Evolutionary conservation across 2,888 invertebrate species (phyloP).

Genomic region (Crioceris asparagi): DNA sequence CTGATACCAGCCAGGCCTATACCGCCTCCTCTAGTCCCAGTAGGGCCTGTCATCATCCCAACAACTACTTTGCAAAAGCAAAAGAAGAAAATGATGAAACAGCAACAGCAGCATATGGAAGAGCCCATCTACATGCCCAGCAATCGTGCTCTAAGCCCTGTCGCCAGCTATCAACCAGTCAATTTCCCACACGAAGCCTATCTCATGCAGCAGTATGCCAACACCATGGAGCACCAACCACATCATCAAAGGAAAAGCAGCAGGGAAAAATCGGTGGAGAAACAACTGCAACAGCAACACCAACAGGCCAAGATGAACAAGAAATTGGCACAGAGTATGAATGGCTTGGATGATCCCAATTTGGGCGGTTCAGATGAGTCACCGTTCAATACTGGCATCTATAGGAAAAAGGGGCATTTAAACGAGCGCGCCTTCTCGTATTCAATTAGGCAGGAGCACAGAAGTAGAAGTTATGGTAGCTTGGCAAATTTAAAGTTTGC

Average conservation of each 20-base stretch:
- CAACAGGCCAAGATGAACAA: slow-evolving; percentile 40
- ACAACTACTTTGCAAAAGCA: slow-evolving; percentile 46
- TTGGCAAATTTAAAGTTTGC: slow-evolving; percentile 85
- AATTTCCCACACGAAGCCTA: slow-evolving; percentile 49
- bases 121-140: slow-evolving; percentile 50
- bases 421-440: slow-evolving; percentile 91
- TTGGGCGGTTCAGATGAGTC: slow-evolving; percentile 38
- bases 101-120: slow-evolving; percentile 37
- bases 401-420: slow-evolving; percentile 80
- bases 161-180: slow-evolving; percentile 46
- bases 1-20: slow-evolving; percentile 48
- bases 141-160: slow-evolving; percentile 45
- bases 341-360: slow-evolving; percentile 47
- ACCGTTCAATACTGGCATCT: slow-evolving; percentile 71
- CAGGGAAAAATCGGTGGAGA: slow-evolving; percentile 3
- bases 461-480: slow-evolving; percentile 86
- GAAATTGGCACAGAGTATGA: slow-evolving; percentile 59
- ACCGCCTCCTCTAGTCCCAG: slow-evolving; percentile 35
- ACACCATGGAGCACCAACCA: slow-evolving; percentile 40
- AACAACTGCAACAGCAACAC: not conserved
- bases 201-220: slow-evolving; percentile 46
- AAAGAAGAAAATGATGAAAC: slow-evolving; percentile 35
- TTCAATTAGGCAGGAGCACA: slow-evolving; percentile 86
- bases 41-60: slow-evolving; percentile 35
- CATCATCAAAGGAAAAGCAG: slow-evolving; percentile 20